Base-by-base conservation (phyloP, 2,797 vertebrate species). In the Peromyscus nudipes region DNA sequence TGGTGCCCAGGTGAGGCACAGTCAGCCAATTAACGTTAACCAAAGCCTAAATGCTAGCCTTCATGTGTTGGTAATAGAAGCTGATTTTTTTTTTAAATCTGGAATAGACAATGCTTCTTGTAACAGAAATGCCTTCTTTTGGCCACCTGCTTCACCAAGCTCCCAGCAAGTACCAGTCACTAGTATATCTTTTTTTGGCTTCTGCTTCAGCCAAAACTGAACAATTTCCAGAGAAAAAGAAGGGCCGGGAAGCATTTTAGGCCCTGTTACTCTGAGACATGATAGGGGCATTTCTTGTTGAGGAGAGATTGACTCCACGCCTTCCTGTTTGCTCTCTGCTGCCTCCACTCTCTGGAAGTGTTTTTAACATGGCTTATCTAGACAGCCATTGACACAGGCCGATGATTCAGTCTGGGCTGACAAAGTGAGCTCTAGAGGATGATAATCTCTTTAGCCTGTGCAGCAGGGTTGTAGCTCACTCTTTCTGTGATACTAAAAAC, bases 281-380 rank as follows among this genome's bases (percentile, higher is more conserved):
- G 73, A 82, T 13, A 40, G n/a, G 34, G 55, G 40, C 90, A 40
- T 46, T n/a, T 93, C 65, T 91, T 79, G 34, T 25, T 71, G n/a
- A 43, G 43, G 86, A 92, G 46, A 23, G 46, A 73, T 83, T 49
- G 65, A 55, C 79, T 62, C 60, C 40, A 19, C 1, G 29, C 4
- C 29, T 67, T 67, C 80, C 91, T 21, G 3, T 23, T 27, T 6
- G 4, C 40, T 64, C 57, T 9, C 57, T 29, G 52, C 34, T 69
- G 40, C 75, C 46, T 75, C 87, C 23, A 2, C 77, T 96, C 92
- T 96, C 93, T 67, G 87, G 73, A 95, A 96, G 85, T 64, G 37
- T 79, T 94, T 97, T 97, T 84, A 87, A 40, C 60, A 55, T 19
- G 43, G 5, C 92, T 96, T 96, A 96, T 96, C 91, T 93, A 92